Percentiles rank a stretch among this genome's conserved stretches.
Evolutionary conservation across 53 echinoderm and acorn worm species (phyloP).

Genomic region (Hippasteria phrygiana): DNA sequence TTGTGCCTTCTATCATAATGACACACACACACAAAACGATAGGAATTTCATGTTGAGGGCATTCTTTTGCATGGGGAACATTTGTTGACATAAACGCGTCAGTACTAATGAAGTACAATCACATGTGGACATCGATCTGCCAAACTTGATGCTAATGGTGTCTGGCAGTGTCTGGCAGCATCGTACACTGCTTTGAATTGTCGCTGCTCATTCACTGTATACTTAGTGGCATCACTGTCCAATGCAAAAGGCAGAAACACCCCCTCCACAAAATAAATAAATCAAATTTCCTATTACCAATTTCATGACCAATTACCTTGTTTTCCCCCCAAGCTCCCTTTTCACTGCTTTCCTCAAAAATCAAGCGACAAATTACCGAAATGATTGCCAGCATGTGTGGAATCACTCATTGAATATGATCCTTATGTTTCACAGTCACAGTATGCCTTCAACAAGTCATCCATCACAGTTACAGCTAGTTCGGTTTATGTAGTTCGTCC

Average conservation of each 20-base stretch:
- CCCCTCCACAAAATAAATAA: too few species aligned
- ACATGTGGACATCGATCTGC: neutral
- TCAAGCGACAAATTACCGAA: too few species aligned
- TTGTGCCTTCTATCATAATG: constrained; percentile 53
- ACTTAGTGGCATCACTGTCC: neutral
- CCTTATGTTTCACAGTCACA: too few species aligned
- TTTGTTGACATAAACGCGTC: neutral
- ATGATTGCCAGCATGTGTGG: too few species aligned
- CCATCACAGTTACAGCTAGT: neutral
- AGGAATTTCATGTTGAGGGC: constrained; percentile 25
- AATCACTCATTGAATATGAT: too few species aligned
- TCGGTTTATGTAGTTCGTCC: neutral
- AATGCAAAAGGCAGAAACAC: too few species aligned
- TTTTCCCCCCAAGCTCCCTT: too few species aligned
- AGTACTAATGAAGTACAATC: neutral
- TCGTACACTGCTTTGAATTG: neutral
- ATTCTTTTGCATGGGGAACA: neutral
- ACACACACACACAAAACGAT: neutral
- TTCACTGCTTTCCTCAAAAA: neutral
- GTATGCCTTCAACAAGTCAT: constrained; percentile 15
- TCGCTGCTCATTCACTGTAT: neutral
- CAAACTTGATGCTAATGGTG: neutral
- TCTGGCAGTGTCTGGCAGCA: neutral
- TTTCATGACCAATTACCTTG: too few species aligned
- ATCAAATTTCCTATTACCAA: too few species aligned